These are phyloP conservation scores for Microctenopoma lineatum DNA, from an alignment of 2,797 vertebrate genomes.

Conservation along the genomic window DNA sequence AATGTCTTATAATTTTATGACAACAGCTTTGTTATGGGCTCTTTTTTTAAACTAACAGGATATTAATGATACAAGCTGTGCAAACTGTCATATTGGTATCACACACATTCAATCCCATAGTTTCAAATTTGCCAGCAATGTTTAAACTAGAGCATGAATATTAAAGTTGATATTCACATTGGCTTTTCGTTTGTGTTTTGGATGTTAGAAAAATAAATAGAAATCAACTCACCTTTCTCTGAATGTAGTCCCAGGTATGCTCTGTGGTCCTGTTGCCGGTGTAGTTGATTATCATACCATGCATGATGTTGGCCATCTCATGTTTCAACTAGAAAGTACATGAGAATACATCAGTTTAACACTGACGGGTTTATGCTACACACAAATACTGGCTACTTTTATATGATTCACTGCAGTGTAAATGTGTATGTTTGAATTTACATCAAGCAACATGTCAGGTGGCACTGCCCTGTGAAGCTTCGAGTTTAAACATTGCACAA, in stretches of 20 bases:
- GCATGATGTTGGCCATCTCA: conserved; percentile 86
- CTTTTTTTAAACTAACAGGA: not conserved
- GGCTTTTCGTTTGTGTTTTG: too few relatives aligned
- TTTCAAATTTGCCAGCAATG: not conserved
- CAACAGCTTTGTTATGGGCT: not conserved
- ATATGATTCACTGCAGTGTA: not conserved
- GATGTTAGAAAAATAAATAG: too few relatives aligned
- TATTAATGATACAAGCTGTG: not conserved
- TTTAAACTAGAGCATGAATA: too few relatives aligned
- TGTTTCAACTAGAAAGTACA: conserved; percentile 83
- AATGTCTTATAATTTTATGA: not conserved
- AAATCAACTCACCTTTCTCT: conserved; percentile 84
- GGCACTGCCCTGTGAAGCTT: conserved; percentile 20
- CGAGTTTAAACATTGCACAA: conserved; percentile 33
- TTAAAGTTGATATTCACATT: not conserved
- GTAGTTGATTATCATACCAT: conserved; percentile 83
- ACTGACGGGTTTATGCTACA: not conserved
- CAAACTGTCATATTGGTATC: not conserved
- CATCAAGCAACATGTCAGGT: conserved; percentile 7
- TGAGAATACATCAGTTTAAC: not conserved
- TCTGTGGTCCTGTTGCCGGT: conserved; percentile 82
- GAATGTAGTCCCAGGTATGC: conserved; percentile 92
- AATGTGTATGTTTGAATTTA: not conserved
- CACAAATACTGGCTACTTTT: not conserved
- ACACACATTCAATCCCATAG: not conserved